Conservation (phyloP, 2,797 vertebrate species). For the Mormyrops boulengeri region DNA sequence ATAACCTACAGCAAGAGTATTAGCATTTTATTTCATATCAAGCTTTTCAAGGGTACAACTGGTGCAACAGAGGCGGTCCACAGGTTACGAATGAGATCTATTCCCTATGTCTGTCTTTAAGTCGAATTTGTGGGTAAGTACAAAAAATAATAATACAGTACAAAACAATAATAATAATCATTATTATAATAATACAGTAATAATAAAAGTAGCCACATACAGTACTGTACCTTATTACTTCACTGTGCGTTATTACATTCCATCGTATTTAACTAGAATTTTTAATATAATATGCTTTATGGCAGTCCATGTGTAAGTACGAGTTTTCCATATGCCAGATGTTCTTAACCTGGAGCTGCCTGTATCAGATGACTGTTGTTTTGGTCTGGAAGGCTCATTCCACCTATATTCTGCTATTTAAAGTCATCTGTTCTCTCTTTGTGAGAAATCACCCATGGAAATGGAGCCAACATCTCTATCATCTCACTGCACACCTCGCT, state of each 20-base stretch:
- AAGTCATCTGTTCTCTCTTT: background rate
- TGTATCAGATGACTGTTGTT: background rate
- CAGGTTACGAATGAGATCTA: background rate
- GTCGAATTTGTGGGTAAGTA: background rate
- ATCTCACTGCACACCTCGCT: background rate
- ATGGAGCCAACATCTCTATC: background rate
- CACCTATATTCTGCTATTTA: background rate
- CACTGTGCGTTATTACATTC: background rate
- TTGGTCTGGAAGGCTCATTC: background rate
- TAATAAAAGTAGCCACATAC: background rate
- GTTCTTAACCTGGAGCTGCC: background rate
- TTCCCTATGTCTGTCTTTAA: background rate
- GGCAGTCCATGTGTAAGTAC: background rate
- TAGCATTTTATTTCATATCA: background rate
- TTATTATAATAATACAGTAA: background rate
- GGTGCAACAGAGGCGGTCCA: background rate
- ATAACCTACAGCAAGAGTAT: background rate
- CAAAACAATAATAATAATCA: background rate
- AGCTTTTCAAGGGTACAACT: background rate
- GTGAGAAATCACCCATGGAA: background rate
- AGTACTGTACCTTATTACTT: background rate
- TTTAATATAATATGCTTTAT: background rate
- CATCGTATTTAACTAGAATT: background rate
- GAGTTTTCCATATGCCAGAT: background rate
- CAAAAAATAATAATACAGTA: background rate